Evolutionary conservation across 2,888 invertebrate genomes (phyloP), one percentile per base, ranked within the genome.

Genomic region (Dysmachus trigonus): DNA sequence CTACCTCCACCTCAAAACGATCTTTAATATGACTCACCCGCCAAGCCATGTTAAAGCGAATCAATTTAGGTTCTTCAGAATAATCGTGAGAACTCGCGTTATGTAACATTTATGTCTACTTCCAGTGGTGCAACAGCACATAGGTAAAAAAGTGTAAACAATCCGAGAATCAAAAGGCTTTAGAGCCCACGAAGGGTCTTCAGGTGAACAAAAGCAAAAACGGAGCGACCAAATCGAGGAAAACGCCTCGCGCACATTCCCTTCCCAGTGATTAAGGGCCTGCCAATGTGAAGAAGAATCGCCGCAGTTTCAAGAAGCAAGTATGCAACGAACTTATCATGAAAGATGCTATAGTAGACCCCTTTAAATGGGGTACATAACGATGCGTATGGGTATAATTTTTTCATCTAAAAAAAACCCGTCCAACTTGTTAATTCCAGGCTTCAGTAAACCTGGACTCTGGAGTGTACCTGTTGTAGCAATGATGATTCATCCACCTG

Each of bases 401-500:
- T 33, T 73, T 27, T 31, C 73, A 73, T 47, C 47, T 73, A 73
- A 62, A 62, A n/a, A 41, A 62, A 62, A 31, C 33, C 73, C 8
- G 73, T 35, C 73, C 33, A 33, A 41, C 27, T 41, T 77, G 38
- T 77, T 35, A 41, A 41, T 27, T 77, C 35, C 77, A 35, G 77
- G 2, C 41, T 30, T 77, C 27, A 22, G 38, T 35, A 18, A 41
- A 27, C 77, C 41, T 41, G 38, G 38, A 41, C 7, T 18, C 41
- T 41, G 38, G 38, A 41, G n/a, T 18, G 30, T 77, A 77, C 41
- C 77, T 62, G 22, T 30, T 62, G 22, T 30, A 38, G n/a, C 33
- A n/a, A n/a, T n/a, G 83, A 83, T 83, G 83, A 83, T 27, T 83
- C 83, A 83, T 72, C 72, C 81, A n/a, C 18, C 71, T 41, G 83